phyloP scores from a whole-genome alignment of 2,797 vertebrate genomes.

The Rhinophrynus dorsalis region DNA sequence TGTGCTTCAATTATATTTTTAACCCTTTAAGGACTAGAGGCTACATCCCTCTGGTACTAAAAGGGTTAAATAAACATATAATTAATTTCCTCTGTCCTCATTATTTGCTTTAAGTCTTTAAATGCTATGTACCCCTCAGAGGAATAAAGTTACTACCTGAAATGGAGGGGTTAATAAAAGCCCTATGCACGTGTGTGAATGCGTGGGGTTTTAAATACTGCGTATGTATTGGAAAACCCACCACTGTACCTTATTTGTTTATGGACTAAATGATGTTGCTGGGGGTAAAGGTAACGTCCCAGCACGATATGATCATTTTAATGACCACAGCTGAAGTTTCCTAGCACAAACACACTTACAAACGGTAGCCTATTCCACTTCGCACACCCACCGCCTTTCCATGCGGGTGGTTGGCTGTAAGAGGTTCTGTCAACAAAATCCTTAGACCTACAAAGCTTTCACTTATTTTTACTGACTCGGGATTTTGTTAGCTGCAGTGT shows the following conservation, averaged over 20 bases:
- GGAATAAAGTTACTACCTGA: too few species aligned
- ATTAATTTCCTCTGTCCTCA: too few species aligned
- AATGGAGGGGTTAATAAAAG: not conserved
- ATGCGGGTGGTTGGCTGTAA: conserved; percentile 35
- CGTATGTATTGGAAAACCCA: conserved; percentile 11
- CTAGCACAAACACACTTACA: conserved; percentile 43
- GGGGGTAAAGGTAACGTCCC: conserved; percentile 27
- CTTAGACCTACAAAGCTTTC: conserved; percentile 31
- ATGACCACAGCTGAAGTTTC: conserved; percentile 40
- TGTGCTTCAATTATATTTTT: too few species aligned
- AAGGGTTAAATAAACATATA: too few species aligned
- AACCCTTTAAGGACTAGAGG: too few species aligned
- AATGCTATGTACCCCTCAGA: too few species aligned
- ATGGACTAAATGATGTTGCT: conserved; percentile 28
- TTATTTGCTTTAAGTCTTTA: too few species aligned
- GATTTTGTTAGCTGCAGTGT: not conserved
- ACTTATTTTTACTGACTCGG: conserved; percentile 17
- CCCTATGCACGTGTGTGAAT: not conserved
- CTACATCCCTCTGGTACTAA: too few species aligned
- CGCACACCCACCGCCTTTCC: conserved; percentile 18
- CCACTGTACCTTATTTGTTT: conserved; percentile 19
- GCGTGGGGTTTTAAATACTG: conserved; percentile 25
- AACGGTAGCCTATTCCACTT: conserved; percentile 38
- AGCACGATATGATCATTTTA: conserved; percentile 39
- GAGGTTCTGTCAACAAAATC: conserved; percentile 41